Evolutionary conservation across 2,888 invertebrate genomes (phyloP).

Genomic region (Lampropteryx suffumata): DNA sequence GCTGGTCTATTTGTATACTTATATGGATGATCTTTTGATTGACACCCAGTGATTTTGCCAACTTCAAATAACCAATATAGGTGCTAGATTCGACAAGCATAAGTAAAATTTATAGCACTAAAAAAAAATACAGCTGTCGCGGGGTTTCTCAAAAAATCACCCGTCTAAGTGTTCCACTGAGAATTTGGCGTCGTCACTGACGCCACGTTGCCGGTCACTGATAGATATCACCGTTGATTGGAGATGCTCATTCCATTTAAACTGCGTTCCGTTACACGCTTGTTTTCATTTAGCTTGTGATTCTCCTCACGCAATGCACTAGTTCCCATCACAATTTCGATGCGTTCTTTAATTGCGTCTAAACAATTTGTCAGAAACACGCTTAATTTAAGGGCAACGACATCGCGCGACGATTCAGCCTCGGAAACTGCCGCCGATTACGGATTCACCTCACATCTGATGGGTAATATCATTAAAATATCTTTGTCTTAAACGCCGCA

Average conservation of each 20-base stretch:
- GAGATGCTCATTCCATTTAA: conserved; percentile 60
- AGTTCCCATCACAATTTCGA: conserved; percentile 71
- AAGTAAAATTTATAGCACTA: too few species aligned
- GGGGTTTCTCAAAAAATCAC: conserved; percentile 2
- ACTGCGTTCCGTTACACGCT: conserved; percentile 64
- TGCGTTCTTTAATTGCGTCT: conserved; percentile 71
- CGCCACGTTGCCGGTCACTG: conserved; percentile 36
- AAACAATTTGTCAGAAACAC: conserved; percentile 75
- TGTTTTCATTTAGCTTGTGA: conserved; percentile 78
- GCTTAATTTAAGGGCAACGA: conserved; percentile 79
- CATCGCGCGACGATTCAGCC: conserved; percentile 63
- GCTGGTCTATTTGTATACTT: conserved; percentile 17
- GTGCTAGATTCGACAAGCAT: too few species aligned
- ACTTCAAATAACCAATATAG: too few species aligned
- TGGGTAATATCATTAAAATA: conserved; percentile 82
- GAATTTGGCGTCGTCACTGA: conserved; percentile 28
- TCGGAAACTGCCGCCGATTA: conserved; percentile 67
- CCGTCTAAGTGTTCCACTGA: conserved; percentile 6
- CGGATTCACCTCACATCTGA: conserved; percentile 77
- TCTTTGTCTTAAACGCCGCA: conserved; percentile 77
- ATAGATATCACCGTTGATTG: conserved; percentile 70
- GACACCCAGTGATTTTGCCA: background rate
- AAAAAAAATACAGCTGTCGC: background rate
- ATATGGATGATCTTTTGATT: conserved; percentile 14
- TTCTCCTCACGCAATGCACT: conserved; percentile 73